A percentile compares a stretch with the other conserved stretches of the same genome.
Conservation (phyloP, 2,888 invertebrate genomes). For the Pyrgus malvae region DNA sequence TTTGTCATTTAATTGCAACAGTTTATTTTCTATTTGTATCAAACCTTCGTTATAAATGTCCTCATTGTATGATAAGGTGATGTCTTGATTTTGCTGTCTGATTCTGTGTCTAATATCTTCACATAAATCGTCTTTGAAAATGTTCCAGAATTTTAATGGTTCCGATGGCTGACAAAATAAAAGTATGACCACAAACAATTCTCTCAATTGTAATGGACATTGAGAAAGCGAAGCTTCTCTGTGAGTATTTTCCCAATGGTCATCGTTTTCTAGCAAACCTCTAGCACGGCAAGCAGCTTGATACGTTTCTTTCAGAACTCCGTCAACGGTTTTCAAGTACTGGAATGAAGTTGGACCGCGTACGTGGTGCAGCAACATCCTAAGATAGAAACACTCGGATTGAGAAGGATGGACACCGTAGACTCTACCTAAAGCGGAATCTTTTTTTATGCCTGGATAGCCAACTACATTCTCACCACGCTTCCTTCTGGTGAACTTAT, state of each 20-base stretch:
- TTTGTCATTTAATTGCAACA: constrained; percentile 32
- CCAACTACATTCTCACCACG: constrained; percentile 32
- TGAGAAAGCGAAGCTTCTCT: constrained; percentile 29
- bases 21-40: constrained; percentile 33
- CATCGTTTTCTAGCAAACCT: constrained; percentile 37
- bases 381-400: constrained; percentile 37
- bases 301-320: constrained; percentile 34
- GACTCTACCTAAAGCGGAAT: constrained; percentile 37
- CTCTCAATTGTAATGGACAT: constrained; percentile 28
- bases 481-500: constrained; percentile 30
- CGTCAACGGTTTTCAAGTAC: constrained; percentile 36
- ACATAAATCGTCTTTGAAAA: constrained; percentile 27
- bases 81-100: constrained; percentile 14
- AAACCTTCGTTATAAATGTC: constrained; percentile 10
- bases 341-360: constrained; percentile 39
- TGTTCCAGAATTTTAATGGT: constrained; percentile 32
- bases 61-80: constrained; percentile 11
- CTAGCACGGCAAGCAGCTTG: constrained; percentile 31
- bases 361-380: constrained; percentile 35
- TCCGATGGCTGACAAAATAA: constrained; percentile 36
- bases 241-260: constrained; percentile 36
- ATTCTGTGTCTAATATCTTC: constrained; percentile 28
- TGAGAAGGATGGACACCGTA: constrained; percentile 40
- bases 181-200: constrained; percentile 33
- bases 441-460: constrained; percentile 34